Evolutionary conservation across 2,797 vertebrate genomes (phyloP), one percentile per base, ranked within the genome.

Genomic region (Trachurus trachurus): DNA sequence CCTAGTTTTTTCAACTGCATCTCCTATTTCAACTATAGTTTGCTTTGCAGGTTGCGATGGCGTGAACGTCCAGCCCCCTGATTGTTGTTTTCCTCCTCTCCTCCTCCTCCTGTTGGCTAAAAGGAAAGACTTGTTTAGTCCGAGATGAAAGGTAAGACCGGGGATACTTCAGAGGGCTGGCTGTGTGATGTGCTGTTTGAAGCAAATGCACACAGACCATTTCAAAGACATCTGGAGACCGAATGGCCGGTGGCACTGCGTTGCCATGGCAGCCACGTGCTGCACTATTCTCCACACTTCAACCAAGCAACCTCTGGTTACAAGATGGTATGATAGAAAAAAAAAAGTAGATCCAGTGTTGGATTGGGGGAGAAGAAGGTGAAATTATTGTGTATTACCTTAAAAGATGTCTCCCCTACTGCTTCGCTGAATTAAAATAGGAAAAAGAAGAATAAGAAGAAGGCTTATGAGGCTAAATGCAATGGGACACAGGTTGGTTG

Each of bases 201-300:
- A 93, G 90, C 89, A 12, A 64, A 87, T 70, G 86, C 78, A 85
- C 85, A 86, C 22, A 1, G 75, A 92, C 88, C 72, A 69, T 93
- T 93, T 93, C 89, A 93, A 94, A 93, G 90, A 93, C 90, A 87
- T 91, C 87, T 89, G 89, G 84, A 92, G 78, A 87, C 79, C 86
- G 19, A 84, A 86, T 83, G 86, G 88, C 85, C 82, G 68, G 71
- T 84, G 82, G 87, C 86, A 65, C 76, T 49, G 66, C 6, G 92
- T 94, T 94, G 71, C 90, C 88, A 93, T 94, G 91, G 93, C 71
- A 93, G 80, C 92, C 68, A 57, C 70, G 59, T 73, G 61, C 66
- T 79, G 81, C 78, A 54, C 83, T 70, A 61, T 85, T 66, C 79
- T 73, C 72, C 74, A 26, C 72, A 83, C 74, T 68, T 62, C 19